Percentiles rank a stretch among this genome's conserved stretches.
These are phyloP conservation scores for Zaprionus camerounensis DNA, from an alignment of 1,140 invertebrate species.

Conservation along the genomic window DNA sequence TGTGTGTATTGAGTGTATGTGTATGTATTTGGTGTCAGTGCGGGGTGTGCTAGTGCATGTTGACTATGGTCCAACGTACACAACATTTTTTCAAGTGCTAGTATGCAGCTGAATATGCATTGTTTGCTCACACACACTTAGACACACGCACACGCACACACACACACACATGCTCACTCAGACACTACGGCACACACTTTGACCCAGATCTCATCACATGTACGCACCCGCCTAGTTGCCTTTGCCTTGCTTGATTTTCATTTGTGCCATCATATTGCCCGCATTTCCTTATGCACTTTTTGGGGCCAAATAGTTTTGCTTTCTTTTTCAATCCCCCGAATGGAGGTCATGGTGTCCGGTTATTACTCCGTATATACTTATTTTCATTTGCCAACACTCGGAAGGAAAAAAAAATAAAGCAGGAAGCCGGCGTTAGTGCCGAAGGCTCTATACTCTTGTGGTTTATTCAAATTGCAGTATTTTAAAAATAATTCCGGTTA, in stretches of 20 bases:
- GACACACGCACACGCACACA: conserved; percentile 15
- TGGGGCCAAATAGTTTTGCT: conserved; percentile 47
- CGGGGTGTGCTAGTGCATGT: conserved; percentile 59
- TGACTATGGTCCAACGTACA: conserved; percentile 58
- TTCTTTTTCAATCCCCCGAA: conserved; percentile 36
- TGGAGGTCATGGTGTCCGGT: conserved; percentile 53
- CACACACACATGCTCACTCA: conserved; percentile 6
- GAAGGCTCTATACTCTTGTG: background rate
- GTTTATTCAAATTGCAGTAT: too few species aligned
- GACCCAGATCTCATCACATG: conserved; percentile 62
- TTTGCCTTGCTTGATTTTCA: conserved; percentile 60
- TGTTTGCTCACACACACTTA: conserved; percentile 53
- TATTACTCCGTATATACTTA: conserved; percentile 51
- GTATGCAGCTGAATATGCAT: conserved; percentile 46
- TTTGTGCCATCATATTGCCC: conserved; percentile 61
- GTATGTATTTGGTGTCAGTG: background rate
- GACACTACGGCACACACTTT: conserved; percentile 17
- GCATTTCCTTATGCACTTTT: conserved; percentile 53
- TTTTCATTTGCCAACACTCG: conserved; percentile 45
- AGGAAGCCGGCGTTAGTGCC: background rate
- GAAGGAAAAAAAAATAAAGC: background rate
- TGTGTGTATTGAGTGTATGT: background rate
- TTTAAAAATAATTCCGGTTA: too few species aligned
- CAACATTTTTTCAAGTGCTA: conserved; percentile 33
- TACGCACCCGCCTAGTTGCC: conserved; percentile 51